phyloP scores from a whole-genome alignment of 1,140 invertebrate genomes.

The Zaprionus kolodkinae region DNA sequence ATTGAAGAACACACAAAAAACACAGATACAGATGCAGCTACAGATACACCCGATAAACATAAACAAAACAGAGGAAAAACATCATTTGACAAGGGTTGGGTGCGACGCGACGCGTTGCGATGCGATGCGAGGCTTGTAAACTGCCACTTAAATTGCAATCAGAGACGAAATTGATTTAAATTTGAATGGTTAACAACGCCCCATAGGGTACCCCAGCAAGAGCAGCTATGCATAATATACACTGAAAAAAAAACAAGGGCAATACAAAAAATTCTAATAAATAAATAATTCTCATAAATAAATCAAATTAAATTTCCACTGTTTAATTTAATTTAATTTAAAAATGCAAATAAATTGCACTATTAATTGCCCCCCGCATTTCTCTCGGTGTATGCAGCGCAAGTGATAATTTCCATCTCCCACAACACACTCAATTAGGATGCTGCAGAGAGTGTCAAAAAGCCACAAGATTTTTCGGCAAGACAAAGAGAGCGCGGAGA shows the following conservation, averaged over 20 bases:
- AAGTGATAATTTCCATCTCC: neutral
- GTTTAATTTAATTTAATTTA: no score
- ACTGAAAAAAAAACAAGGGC: neutral
- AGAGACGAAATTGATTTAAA: slow-evolving; percentile 76
- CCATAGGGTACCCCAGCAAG: neutral
- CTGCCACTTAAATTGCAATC: slow-evolving; percentile 77
- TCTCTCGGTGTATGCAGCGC: neutral
- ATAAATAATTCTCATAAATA: no score
- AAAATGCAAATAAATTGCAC: no score
- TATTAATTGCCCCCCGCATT: neutral
- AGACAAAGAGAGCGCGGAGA: neutral
- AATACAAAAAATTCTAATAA: neutral
- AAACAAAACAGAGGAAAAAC: slow-evolving; percentile 35
- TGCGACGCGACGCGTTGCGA: neutral
- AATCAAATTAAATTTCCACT: no score
- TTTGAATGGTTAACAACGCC: slow-evolving; percentile 69
- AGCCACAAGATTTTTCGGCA: neutral
- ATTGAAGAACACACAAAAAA: slow-evolving; percentile 31
- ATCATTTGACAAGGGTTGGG: slow-evolving; percentile 37
- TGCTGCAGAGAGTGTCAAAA: neutral
- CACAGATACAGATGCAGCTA: slow-evolving; percentile 25
- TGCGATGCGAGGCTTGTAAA: slow-evolving; percentile 33
- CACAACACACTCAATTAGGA: neutral
- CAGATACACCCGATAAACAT: slow-evolving; percentile 53
- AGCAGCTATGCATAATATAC: slow-evolving; percentile 20